Evolutionary conservation across 2,113 vertebrate species (phyloP), one percentile per base, ranked within the genome.

Genomic region (Pristiophorus japonicus): DNA sequence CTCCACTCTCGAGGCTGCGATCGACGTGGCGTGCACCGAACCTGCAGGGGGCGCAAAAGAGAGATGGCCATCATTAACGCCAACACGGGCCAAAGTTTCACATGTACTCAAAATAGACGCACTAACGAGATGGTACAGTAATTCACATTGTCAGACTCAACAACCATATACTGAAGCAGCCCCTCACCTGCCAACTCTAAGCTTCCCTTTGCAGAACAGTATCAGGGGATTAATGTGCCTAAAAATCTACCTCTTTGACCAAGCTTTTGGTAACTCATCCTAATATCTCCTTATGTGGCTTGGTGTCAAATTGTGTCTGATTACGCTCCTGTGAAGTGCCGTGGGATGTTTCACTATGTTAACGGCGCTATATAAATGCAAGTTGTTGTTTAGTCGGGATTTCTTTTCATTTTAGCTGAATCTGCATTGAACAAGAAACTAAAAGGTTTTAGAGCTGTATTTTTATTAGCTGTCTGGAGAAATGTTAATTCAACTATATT

Each of bases 1-100:
- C 96, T 99, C 99, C 96, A 99, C 99, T 95, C 99, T 98, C 0
- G 99, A 99, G 95, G 99, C 99, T 22, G 99, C 99, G 96, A 99
- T 99, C 0, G 99, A 99, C 0, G 98, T 99, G 45, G 99, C 99
- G 0, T 99, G 99, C 84, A 99, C 96, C 0, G 99, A 99, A 97
- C 99, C 99, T 99, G 97, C 0, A 87, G 55, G 96, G 59, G n/a
- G 62, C 4, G 66, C 3, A 66, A 66, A 51, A 51, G 51, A 51
- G 93, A 59, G 42, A 73, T 0, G 65, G 4, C 11, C 42, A 70
- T 70, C 62, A 42, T 20, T 6, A 65, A 16, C 90, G 38, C 5
- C 16, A 8, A 34, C 11, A 51, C 38, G 38, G 18, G 91, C 8
- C 20, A 38, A 27, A 11, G 59, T 22, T 42, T 22, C 18, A 51